Percentiles rank a stretch among this genome's conserved stretches.
Evolutionary conservation across 35 echinoderm and acorn worm genomes (phyloP).

Genomic region (Hemicentrotus pulcherrimus): DNA sequence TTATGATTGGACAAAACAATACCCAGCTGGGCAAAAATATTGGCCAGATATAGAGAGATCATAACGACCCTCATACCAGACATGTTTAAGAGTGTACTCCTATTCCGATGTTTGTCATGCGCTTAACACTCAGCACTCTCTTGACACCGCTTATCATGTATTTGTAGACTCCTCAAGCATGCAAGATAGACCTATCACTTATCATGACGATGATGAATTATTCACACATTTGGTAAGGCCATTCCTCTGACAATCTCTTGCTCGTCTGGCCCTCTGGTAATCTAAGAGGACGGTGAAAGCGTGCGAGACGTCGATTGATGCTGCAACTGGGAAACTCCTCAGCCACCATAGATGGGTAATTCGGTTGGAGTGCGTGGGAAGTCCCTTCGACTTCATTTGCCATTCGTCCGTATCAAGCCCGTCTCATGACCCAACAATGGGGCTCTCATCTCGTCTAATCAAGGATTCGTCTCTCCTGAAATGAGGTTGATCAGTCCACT

Average conservation of each 20-base stretch:
- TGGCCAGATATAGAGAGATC: too few species aligned
- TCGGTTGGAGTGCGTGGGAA: background rate
- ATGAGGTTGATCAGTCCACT: background rate
- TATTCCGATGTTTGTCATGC: too few species aligned
- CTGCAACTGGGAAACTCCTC: background rate
- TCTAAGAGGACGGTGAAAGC: background rate
- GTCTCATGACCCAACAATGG: background rate
- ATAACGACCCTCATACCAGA: too few species aligned
- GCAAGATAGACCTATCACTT: background rate
- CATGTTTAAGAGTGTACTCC: too few species aligned
- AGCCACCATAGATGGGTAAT: background rate
- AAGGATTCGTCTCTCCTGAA: background rate
- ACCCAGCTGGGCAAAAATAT: too few species aligned
- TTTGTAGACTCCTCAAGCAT: background rate
- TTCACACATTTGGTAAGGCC: background rate
- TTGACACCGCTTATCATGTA: background rate
- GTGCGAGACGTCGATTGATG: background rate
- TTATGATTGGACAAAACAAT: too few species aligned
- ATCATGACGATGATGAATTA: background rate
- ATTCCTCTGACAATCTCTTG: background rate
- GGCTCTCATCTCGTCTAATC: background rate
- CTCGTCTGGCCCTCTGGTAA: background rate
- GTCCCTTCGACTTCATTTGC: background rate
- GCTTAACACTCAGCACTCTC: background rate
- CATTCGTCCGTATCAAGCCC: conserved; percentile 7